Conservation (phyloP, 2,797 vertebrate genomes). For the Melanotaenia trifasciata region DNA sequence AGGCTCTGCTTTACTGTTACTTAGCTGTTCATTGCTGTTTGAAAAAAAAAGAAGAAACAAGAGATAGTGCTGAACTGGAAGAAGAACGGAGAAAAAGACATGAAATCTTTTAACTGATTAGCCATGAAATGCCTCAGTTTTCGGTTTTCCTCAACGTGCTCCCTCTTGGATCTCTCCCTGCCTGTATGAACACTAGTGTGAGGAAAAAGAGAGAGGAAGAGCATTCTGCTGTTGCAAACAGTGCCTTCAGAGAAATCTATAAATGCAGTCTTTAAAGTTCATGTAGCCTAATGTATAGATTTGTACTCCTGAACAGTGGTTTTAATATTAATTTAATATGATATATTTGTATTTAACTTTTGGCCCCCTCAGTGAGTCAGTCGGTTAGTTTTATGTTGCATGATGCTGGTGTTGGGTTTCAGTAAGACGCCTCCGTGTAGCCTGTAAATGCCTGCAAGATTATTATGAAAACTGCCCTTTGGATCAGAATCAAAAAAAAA, state of each 20-base stretch:
- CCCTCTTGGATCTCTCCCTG: conserved; percentile 64
- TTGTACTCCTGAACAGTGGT: conserved; percentile 73
- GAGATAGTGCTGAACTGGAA: conserved; percentile 57
- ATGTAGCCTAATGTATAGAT: conserved; percentile 84
- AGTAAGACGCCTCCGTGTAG: conserved; percentile 51
- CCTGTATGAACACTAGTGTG: conserved; percentile 74
- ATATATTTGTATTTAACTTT: conserved; percentile 79
- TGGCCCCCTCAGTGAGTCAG: conserved; percentile 44
- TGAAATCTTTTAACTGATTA: conserved; percentile 63
- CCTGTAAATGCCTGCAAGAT: conserved; percentile 48
- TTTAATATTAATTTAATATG: conserved; percentile 73
- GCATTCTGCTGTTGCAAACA: conserved; percentile 84
- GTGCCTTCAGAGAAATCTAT: conserved; percentile 86
- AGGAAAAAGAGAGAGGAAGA: conserved; percentile 68
- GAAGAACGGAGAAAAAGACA: conserved; percentile 19
- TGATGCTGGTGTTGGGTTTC: conserved; percentile 66
- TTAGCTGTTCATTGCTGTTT: conserved; percentile 45
- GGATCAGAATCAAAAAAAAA: background rate
- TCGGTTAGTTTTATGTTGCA: conserved; percentile 63
- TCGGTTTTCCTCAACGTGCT: conserved; percentile 48
- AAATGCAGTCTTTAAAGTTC: conserved; percentile 84
- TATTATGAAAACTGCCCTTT: conserved; percentile 37
- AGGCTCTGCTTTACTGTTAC: conserved; percentile 62
- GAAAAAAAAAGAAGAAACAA: conserved; percentile 16
- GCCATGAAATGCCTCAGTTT: conserved; percentile 78